A percentile compares a stretch with the other conserved stretches of the same genome.
Conservation (phyloP, 2,888 invertebrate species). For the Acleris literana region DNA sequence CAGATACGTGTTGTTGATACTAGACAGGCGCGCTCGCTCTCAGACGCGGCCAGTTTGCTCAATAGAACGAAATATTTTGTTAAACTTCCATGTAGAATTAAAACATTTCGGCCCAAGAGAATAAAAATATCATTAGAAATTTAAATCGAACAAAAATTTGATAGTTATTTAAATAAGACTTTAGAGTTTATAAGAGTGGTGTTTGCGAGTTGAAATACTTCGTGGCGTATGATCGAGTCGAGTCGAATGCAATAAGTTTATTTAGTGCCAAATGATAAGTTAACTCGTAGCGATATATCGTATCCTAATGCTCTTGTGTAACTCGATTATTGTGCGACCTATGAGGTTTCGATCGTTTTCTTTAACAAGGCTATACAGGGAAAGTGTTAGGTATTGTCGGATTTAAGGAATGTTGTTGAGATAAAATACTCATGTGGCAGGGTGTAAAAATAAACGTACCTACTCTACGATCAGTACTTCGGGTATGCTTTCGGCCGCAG, state of each 20-base stretch:
- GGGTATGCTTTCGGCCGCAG: slow-evolving; percentile 18
- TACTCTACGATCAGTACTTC: slow-evolving; percentile 32
- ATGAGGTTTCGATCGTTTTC: slow-evolving; percentile 80
- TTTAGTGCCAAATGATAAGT: slow-evolving; percentile 84
- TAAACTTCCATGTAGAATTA: slow-evolving; percentile 55
- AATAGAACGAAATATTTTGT: slow-evolving; percentile 64
- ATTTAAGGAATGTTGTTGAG: slow-evolving; percentile 70
- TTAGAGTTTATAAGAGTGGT: slow-evolving; percentile 59
- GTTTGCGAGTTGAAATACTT: slow-evolving; percentile 72
- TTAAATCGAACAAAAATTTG: slow-evolving; percentile 59
- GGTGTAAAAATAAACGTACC: slow-evolving; percentile 72
- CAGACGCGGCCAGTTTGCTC: slow-evolving; percentile 62
- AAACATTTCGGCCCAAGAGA: slow-evolving; percentile 64
- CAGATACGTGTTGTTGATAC: slow-evolving; percentile 57
- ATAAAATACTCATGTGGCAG: slow-evolving; percentile 80
- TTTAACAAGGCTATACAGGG: slow-evolving; percentile 84
- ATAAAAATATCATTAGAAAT: slow-evolving; percentile 66
- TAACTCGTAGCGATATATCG: slow-evolving; percentile 82
- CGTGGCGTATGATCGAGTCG: slow-evolving; percentile 70
- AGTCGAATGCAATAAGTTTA: slow-evolving; percentile 80
- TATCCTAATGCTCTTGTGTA: slow-evolving; percentile 81
- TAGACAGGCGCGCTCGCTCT: slow-evolving; percentile 53
- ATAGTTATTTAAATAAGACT: slow-evolving; percentile 69
- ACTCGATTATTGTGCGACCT: slow-evolving; percentile 82
- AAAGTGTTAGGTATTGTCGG: slow-evolving; percentile 74